Conservation (phyloP, 1,140 invertebrate species). For the Drosophila tropicalis region DNA sequence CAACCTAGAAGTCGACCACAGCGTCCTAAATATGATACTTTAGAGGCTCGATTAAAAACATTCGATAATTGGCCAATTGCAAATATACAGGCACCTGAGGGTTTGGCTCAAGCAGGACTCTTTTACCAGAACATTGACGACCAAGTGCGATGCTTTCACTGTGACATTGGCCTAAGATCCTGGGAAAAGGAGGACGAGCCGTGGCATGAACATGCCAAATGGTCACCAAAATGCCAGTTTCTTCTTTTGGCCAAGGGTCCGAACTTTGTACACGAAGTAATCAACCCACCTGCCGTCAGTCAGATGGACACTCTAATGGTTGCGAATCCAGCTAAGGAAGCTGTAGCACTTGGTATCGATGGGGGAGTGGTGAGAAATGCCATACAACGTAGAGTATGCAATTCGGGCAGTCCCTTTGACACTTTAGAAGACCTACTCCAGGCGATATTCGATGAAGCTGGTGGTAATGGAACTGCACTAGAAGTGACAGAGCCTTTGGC, state of each 20-base stretch:
- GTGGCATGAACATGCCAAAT: conserved; percentile 95
- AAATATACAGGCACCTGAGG: conserved; percentile 87
- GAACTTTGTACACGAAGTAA: conserved; percentile 87
- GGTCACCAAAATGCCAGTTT: conserved; percentile 94
- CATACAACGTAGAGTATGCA: conserved; percentile 77
- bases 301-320: conserved; percentile 83
- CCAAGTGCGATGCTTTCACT: conserved; percentile 95
- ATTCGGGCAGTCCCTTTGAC: conserved; percentile 84
- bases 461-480: conserved; percentile 33
- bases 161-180: conserved; percentile 92
- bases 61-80: conserved; percentile 87
- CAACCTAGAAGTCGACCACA: conserved; percentile 86
- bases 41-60: conserved; percentile 86
- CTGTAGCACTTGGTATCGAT: conserved; percentile 88
- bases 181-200: conserved; percentile 94
- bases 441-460: conserved; percentile 86
- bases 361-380: conserved; percentile 87
- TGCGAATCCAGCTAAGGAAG: conserved; percentile 85
- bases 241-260: conserved; percentile 91
- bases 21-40: conserved; percentile 86
- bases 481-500: conserved; percentile 45
- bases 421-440: conserved; percentile 88
- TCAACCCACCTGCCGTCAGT: conserved; percentile 22
- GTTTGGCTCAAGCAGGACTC: conserved; percentile 90
- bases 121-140: conserved; percentile 87